Conservation (phyloP, 2,888 invertebrate genomes). For the Zele albiditarsus region DNA sequence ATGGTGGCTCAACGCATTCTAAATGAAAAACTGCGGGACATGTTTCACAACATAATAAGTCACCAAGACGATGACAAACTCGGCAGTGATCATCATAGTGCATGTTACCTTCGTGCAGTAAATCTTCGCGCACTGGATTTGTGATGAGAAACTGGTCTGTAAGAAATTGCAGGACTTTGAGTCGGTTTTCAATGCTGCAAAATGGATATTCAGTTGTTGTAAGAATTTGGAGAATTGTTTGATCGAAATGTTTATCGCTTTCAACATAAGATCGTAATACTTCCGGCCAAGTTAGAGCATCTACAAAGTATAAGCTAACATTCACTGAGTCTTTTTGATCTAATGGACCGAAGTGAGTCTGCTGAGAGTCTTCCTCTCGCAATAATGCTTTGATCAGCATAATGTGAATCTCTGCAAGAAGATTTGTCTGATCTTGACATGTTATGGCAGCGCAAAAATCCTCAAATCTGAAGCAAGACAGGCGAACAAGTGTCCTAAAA, state of each 20-base stretch:
- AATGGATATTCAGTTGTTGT: conserved; percentile 91
- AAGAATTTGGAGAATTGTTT: conserved; percentile 81
- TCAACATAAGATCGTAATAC: conserved; percentile 91
- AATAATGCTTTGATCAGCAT: conserved; percentile 92
- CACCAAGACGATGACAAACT: conserved; percentile 93
- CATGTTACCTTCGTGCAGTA: conserved; percentile 94
- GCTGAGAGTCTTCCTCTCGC: conserved; percentile 94
- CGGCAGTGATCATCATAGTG: conserved; percentile 95
- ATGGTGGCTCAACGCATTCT: conserved; percentile 95
- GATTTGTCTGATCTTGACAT: conserved; percentile 92
- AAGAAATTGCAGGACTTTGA: conserved; percentile 90
- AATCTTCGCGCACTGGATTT: conserved; percentile 93
- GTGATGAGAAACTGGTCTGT: conserved; percentile 96
- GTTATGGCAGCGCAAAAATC: conserved; percentile 96
- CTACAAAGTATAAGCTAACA: conserved; percentile 92
- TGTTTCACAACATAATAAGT: conserved; percentile 96
- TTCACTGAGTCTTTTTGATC: conserved; percentile 99
- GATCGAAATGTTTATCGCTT: conserved; percentile 89
- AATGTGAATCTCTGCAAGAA: conserved; percentile 95
- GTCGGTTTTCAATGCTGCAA: conserved; percentile 83
- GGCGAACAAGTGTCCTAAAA: conserved; percentile 90
- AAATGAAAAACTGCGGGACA: conserved; percentile 99
- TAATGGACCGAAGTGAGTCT: conserved; percentile 95
- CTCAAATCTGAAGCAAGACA: conserved; percentile 96
- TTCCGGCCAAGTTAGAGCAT: conserved; percentile 98